These are phyloP conservation scores for Drosophila athabasca DNA, from an alignment of 1,140 invertebrate species.

Conservation along the genomic window DNA sequence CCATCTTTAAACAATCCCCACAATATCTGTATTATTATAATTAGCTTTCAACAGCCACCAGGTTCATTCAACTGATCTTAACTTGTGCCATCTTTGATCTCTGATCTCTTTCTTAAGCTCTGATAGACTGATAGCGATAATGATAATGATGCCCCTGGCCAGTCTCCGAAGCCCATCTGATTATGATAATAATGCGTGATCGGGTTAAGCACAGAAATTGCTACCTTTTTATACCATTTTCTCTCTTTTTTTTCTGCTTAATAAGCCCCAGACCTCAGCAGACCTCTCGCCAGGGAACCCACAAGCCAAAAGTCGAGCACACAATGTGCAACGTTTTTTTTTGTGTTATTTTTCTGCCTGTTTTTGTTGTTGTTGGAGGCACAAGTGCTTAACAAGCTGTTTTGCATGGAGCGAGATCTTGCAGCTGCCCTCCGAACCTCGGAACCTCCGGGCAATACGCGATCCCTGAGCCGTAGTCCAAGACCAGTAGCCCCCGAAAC, in stretches of 20 bases:
- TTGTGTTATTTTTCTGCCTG: slow-evolving; percentile 18
- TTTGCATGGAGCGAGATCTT: slow-evolving; percentile 68
- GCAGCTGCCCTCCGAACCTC: slow-evolving; percentile 33
- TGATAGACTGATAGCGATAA: slow-evolving; percentile 60
- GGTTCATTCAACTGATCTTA: slow-evolving; percentile 1
- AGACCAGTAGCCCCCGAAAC: slow-evolving; percentile 55
- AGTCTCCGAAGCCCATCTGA: slow-evolving; percentile 34
- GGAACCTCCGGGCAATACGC: background rate
- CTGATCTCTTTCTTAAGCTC: slow-evolving; percentile 2
- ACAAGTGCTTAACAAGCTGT: slow-evolving; percentile 82
- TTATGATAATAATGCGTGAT: slow-evolving; percentile 77
- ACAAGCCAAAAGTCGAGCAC: slow-evolving; percentile 66
- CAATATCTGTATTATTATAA: no score
- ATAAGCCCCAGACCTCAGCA: slow-evolving; percentile 46
- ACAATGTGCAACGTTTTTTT: slow-evolving; percentile 58
- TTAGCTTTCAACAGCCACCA: background rate
- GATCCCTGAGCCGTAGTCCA: slow-evolving; percentile 29
- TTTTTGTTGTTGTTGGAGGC: slow-evolving; percentile 44
- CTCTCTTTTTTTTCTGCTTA: slow-evolving; percentile 57
- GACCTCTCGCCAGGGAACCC: slow-evolving; percentile 20
- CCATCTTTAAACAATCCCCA: no score
- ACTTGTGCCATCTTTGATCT: background rate
- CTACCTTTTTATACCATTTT: slow-evolving; percentile 47
- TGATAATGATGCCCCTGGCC: slow-evolving; percentile 52
- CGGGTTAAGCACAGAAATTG: slow-evolving; percentile 60